These are phyloP conservation scores for Elegia similella DNA, from an alignment of 2,888 invertebrate species.

Conservation along the genomic window DNA sequence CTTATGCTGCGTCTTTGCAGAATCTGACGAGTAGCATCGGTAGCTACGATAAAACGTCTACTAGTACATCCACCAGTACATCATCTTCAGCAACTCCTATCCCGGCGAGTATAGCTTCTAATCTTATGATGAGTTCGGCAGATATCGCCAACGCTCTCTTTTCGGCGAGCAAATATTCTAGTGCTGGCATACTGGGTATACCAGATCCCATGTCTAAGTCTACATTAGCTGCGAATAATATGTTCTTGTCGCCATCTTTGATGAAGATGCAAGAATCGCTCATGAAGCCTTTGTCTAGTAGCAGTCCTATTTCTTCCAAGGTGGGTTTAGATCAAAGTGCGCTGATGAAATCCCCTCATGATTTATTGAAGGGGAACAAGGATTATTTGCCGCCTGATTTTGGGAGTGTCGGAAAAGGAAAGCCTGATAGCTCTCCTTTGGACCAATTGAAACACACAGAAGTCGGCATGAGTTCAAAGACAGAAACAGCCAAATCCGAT, in stretches of 20 bases:
- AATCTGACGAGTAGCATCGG: conserved; percentile 67
- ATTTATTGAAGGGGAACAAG: conserved; percentile 66
- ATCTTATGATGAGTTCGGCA: conserved; percentile 83
- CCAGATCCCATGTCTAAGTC: conserved; percentile 90
- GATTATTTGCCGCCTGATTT: conserved; percentile 80
- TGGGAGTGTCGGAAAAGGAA: conserved; percentile 75
- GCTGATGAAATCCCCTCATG: conserved; percentile 72
- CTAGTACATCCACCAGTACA: conserved; percentile 76
- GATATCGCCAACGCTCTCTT: conserved; percentile 86
- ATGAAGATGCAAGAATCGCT: conserved; percentile 86
- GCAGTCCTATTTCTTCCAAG: conserved; percentile 77
- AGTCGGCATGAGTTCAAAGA: conserved; percentile 70
- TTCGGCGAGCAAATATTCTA: conserved; percentile 84
- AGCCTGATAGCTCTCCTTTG: conserved; percentile 67
- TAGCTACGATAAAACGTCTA: conserved; percentile 66
- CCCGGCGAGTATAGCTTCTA: conserved; percentile 80
- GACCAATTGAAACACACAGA: conserved; percentile 68
- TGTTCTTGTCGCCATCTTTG: conserved; percentile 88
- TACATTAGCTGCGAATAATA: conserved; percentile 88
- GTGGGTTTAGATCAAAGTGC: conserved; percentile 66
- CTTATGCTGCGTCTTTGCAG: conserved; percentile 71
- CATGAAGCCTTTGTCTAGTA: conserved; percentile 82
- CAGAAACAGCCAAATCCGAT: conserved; percentile 66
- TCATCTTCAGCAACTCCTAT: conserved; percentile 69
- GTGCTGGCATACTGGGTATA: conserved; percentile 83